Evolutionary conservation across 30 jellyfish, hydroid and myxozoan genomes (phyloP).

Genomic region (Pelagia noctiluca): DNA sequence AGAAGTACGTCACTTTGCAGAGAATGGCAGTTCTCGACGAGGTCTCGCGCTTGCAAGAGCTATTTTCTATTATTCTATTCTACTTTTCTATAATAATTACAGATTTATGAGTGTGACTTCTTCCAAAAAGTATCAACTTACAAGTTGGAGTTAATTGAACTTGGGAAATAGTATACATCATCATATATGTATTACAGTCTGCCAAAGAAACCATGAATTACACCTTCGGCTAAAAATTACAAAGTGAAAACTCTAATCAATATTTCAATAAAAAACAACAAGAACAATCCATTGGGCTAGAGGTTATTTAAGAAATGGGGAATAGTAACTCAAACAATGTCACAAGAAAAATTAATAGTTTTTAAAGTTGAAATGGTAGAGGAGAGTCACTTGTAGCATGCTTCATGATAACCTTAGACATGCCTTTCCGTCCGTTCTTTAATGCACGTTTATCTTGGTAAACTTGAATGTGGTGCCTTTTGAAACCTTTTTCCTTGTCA

Average conservation of each 20-base stretch:
- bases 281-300: neutral
- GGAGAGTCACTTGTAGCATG: neutral
- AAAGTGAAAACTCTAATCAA: too few relatives aligned
- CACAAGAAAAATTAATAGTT: neutral
- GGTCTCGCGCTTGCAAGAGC: too few relatives aligned
- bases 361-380: slow-evolving; percentile 10
- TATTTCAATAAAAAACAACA: too few relatives aligned
- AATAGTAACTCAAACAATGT: neutral
- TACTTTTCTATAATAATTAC: too few relatives aligned
- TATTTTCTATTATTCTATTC: too few relatives aligned
- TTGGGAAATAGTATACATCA: too few relatives aligned
- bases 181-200: too few relatives aligned
- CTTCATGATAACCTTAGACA: slow-evolving; percentile 21
- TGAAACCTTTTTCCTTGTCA: neutral
- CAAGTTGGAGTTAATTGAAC: too few relatives aligned
- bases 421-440: neutral
- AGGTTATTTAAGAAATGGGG: neutral
- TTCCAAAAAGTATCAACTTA: too few relatives aligned
- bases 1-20: neutral
- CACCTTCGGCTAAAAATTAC: too few relatives aligned
- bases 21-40: neutral
- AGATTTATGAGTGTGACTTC: too few relatives aligned
- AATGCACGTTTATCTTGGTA: neutral
- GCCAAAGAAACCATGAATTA: too few relatives aligned
- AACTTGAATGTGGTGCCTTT: slow-evolving; percentile 23